A percentile compares a stretch with the other conserved stretches of the same genome.
Conservation (phyloP, 37 sponge, comb jelly and placozoan species). For the Mnemiopsis leidyi region DNA sequence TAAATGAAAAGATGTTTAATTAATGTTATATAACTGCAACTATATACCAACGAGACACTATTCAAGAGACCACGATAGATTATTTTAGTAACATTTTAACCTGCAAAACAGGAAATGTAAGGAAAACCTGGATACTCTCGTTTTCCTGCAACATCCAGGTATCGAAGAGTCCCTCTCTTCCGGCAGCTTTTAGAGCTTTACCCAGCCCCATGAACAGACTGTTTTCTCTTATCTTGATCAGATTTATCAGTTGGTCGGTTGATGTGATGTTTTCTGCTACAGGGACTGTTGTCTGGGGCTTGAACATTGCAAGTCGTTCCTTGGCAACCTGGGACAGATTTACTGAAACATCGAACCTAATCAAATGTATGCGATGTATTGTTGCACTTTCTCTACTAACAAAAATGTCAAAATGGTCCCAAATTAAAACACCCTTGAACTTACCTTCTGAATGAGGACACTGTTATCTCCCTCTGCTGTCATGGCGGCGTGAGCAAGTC, state of each 20-base stretch:
- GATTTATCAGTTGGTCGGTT: slow-evolving; percentile 1
- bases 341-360: too few species aligned
- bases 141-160: slow-evolving; percentile 50
- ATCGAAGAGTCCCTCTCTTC: not conserved
- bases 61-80: too few species aligned
- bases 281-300: not conserved
- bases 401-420: too few species aligned
- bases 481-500: slow-evolving; percentile 59
- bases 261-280: not conserved
- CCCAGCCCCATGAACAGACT: slow-evolving; percentile 20
- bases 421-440: too few species aligned
- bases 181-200: not conserved
- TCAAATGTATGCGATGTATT: too few species aligned
- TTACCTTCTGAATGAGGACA: slow-evolving; percentile 50
- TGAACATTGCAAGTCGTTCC: slow-evolving; percentile 29
- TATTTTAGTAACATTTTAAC: not conserved
- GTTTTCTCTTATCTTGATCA: slow-evolving; percentile 43
- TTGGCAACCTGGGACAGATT: slow-evolving; percentile 48
- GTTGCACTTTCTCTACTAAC: too few species aligned
- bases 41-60: too few species aligned
- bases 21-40: not conserved
- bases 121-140: slow-evolving; percentile 11
- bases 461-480: slow-evolving; percentile 63
- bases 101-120: too few species aligned
- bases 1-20: not conserved